These are phyloP conservation scores for Malacosoma neustria DNA, from an alignment of 2,888 invertebrate species.

Conservation along the genomic window DNA sequence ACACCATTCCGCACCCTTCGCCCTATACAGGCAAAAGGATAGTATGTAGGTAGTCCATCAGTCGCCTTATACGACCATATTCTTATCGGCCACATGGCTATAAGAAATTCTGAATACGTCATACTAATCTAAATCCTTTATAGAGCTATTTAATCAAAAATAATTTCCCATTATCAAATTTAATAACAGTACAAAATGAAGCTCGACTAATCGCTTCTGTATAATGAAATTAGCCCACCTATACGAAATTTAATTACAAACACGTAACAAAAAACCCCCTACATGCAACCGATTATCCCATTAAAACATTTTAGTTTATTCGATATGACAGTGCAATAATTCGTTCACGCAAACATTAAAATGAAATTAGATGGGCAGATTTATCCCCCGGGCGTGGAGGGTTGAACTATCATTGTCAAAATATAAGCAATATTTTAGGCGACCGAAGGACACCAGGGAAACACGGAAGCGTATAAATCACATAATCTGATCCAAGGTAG, in stretches of 20 bases:
- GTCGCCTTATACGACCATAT: too few species aligned
- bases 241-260: constrained; percentile 56
- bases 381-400: constrained; percentile 35
- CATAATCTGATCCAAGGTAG: constrained; percentile 51
- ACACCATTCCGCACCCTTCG: too few species aligned
- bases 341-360: constrained; percentile 68
- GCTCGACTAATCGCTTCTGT: constrained; percentile 45
- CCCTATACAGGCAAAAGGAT: too few species aligned
- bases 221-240: constrained; percentile 48
- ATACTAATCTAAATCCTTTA: too few species aligned
- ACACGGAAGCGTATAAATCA: constrained; percentile 52
- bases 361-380: constrained; percentile 58
- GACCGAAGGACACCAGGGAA: constrained; percentile 29
- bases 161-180: not conserved
- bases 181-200: constrained; percentile 37
- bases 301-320: constrained; percentile 54
- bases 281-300: constrained; percentile 61
- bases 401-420: constrained; percentile 52
- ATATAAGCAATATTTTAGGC: constrained; percentile 57
- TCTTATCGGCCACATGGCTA: too few species aligned
- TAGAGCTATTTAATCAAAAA: not conserved
- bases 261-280: constrained; percentile 51
- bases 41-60: too few species aligned
- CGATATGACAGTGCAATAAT: constrained; percentile 66
- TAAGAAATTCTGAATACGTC: too few species aligned